These are phyloP conservation scores for Calyptomena viridis DNA, from an alignment of 2,113 vertebrate genomes.

Conservation along the genomic window DNA sequence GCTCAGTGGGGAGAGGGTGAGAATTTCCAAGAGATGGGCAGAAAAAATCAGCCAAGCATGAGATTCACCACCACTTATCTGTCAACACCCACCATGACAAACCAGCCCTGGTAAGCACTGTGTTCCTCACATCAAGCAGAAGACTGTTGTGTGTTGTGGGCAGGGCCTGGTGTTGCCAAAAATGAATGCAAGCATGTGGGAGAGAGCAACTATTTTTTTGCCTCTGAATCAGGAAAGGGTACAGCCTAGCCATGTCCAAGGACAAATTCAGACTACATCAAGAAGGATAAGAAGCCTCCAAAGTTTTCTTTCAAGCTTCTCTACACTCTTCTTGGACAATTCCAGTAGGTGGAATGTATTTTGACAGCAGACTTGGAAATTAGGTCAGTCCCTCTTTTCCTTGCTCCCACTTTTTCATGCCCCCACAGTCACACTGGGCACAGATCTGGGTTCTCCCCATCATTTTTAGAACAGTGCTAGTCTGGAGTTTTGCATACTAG, in stretches of 20 bases:
- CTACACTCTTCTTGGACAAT: background rate
- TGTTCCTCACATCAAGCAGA: background rate
- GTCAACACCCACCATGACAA: constrained; percentile 4
- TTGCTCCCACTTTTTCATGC: background rate
- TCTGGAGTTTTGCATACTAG: background rate
- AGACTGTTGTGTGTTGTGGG: background rate
- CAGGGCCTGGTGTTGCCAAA: background rate
- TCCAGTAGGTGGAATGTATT: background rate
- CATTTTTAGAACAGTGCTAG: background rate
- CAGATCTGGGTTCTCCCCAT: background rate
- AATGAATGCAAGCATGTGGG: background rate
- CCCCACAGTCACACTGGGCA: background rate
- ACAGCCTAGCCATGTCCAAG: background rate
- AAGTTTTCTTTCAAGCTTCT: background rate
- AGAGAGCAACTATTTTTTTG: background rate
- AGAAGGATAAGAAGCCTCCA: background rate
- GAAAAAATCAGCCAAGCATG: background rate
- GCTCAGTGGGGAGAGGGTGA: background rate
- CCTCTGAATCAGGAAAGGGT: background rate
- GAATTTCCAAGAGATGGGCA: background rate
- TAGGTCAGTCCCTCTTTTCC: background rate
- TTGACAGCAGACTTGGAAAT: background rate
- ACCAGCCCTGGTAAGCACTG: background rate
- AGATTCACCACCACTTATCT: background rate
- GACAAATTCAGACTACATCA: background rate